A percentile compares a stretch with the other conserved stretches of the same genome.
Evolutionary conservation across 2,888 invertebrate species (phyloP).

Genomic region (Synanthedon formicaeformis): DNA sequence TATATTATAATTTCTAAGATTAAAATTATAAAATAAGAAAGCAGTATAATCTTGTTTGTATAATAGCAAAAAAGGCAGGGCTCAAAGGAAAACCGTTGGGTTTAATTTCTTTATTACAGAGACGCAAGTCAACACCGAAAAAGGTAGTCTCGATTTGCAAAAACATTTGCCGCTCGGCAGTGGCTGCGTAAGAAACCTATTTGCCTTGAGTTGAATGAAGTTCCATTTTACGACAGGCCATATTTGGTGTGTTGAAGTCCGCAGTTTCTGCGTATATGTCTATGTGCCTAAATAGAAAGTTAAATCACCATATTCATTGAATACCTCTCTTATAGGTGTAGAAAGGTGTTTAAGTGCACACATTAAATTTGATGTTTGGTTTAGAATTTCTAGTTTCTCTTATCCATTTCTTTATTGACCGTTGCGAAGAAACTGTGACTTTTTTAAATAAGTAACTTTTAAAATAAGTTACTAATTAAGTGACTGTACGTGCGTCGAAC

Average conservation of each 20-base stretch:
- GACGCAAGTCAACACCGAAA: background rate
- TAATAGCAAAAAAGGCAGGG: too few species aligned
- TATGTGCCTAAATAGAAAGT: slow-evolving; percentile 7
- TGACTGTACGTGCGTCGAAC: too few species aligned
- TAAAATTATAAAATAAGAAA: too few species aligned
- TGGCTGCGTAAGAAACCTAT: background rate
- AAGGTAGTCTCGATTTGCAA: background rate
- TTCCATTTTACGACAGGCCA: background rate
- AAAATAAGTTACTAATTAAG: too few species aligned
- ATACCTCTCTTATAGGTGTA: background rate
- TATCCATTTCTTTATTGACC: background rate
- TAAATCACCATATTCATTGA: slow-evolving; percentile 6
- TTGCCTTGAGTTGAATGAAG: background rate
- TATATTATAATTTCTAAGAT: too few species aligned
- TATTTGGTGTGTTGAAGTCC: background rate
- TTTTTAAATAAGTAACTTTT: too few species aligned
- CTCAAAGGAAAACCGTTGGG: too few species aligned
- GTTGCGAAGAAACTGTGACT: too few species aligned
- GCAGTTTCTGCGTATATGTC: background rate
- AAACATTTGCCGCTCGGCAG: background rate
- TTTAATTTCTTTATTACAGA: too few species aligned
- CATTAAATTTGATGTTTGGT: background rate
- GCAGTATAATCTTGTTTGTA: too few species aligned
- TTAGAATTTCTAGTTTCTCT: background rate
- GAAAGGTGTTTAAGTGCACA: background rate